phyloP scores from a whole-genome alignment of 2,113 vertebrate genomes.

The Pao palembangensis region DNA sequence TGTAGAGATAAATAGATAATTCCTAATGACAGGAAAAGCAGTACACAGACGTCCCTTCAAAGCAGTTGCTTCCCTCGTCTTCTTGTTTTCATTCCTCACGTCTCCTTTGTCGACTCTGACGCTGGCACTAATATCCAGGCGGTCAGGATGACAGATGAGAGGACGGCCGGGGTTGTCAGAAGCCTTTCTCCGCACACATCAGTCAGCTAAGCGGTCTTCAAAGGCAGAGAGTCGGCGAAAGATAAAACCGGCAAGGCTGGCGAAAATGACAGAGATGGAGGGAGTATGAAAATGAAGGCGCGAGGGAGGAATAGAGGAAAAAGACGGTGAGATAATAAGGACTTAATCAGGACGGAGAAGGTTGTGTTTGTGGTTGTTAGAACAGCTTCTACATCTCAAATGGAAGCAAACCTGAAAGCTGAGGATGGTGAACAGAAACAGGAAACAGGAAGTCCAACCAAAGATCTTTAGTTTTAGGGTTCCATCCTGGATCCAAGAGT shows the following conservation, averaged over 20 bases:
- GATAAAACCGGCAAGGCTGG: conserved; percentile 18
- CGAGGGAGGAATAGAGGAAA: neutral
- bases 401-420: too few species aligned
- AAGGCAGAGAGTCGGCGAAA: conserved; percentile 30
- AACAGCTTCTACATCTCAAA: neutral
- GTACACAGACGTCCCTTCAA: conserved; percentile 10
- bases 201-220: conserved; percentile 50
- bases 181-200: conserved; percentile 53
- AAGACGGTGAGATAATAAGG: neutral
- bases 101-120: conserved; percentile 14
- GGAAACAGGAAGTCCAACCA: too few species aligned
- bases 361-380: neutral
- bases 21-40: conserved; percentile 22
- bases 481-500: too few species aligned
- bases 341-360: neutral
- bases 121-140: conserved; percentile 18
- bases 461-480: too few species aligned
- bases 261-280: conserved; percentile 32
- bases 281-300: conserved; percentile 24
- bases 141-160: conserved; percentile 55
- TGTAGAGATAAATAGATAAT: conserved; percentile 13
- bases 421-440: too few species aligned
- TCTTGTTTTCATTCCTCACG: neutral
- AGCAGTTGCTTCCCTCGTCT: conserved; percentile 33
- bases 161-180: conserved; percentile 51